Percentiles rank a stretch among this genome's conserved stretches.
Evolutionary conservation across 1,140 invertebrate species (phyloP).

Genomic region (Arion vulgaris): DNA sequence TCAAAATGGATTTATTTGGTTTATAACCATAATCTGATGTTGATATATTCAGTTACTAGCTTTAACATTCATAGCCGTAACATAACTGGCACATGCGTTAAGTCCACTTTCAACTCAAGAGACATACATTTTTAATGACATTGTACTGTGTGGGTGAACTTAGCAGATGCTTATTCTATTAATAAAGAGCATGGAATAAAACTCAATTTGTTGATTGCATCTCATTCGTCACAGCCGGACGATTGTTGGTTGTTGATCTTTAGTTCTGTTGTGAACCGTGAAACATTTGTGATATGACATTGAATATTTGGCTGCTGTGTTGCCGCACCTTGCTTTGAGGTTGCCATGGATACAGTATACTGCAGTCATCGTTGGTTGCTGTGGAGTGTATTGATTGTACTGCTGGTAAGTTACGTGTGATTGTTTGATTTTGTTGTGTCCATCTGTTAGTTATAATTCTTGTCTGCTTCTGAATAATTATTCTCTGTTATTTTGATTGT

Average conservation of each 20-base stretch:
- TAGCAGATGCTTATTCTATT: no score
- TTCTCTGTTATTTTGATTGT: not conserved
- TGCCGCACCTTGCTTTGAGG: not conserved
- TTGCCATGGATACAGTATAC: not conserved
- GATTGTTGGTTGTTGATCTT: not conserved
- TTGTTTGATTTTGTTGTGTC: not conserved
- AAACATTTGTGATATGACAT: not conserved
- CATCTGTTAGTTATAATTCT: not conserved
- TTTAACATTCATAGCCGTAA: no score
- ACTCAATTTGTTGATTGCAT: not conserved
- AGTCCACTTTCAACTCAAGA: not conserved
- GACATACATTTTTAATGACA: not conserved
- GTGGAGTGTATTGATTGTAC: not conserved
- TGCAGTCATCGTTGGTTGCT: not conserved
- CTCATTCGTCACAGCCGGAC: not conserved
- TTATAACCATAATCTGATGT: no score
- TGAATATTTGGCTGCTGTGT: not conserved
- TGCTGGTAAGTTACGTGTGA: not conserved
- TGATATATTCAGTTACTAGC: no score
- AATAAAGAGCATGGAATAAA: not conserved
- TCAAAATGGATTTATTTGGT: no score
- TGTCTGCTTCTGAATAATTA: not conserved
- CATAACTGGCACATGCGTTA: no score
- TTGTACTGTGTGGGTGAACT: no score
- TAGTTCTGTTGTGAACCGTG: not conserved